Evolutionary conservation across 2,888 invertebrate genomes (phyloP), one percentile per base, ranked within the genome.

Genomic region (Drosophila pegasa): DNA sequence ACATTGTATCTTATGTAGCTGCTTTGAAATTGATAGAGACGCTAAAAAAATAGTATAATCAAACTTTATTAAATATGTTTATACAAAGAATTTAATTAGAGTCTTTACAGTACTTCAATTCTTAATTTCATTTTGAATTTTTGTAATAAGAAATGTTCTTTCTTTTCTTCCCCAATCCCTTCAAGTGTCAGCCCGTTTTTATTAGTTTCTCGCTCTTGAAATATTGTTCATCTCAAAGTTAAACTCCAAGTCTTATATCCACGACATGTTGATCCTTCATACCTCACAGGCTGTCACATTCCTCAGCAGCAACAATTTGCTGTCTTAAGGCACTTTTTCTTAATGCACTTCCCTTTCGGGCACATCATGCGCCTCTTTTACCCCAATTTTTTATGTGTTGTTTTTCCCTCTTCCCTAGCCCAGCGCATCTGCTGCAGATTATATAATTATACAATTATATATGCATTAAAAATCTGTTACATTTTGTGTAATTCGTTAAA

Each of bases 361-460:
- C 37, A 35, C 51, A 29, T n/a, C 54, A 27, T 20, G 27, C 20
- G 22, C 43, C 9, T 16, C 16, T 22, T 33, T 52, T 58, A 27
- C 58, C 58, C 40, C 52, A 14, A 40, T 37, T 43, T 22, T 18
- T 16, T n/a, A 7, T 37, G 20, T 4, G 2, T 56, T 14, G 14
- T 20, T 1, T 10, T 45, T 22, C 59, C 48, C 37, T 27, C 31
- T 37, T 35, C 2, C 31, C 12, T 16, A n/a, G 9, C 25, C 1
- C 25, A 18, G 47, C 66, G 62, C 84, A 85, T 87, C 76, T 88
- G 87, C 71, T 62, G 20, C 55, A 57, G 84, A 87, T 85, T 85
- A 85, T 80, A 75, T 71, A 88, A 88, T 88, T 88, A 84, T 78
- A 87, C 78, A 84, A 88, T 88, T 88, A 88, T 86, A 80, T 86